Base-by-base conservation (phyloP, 1,140 invertebrate species). In the Thaumetopoea pityocampa region DNA sequence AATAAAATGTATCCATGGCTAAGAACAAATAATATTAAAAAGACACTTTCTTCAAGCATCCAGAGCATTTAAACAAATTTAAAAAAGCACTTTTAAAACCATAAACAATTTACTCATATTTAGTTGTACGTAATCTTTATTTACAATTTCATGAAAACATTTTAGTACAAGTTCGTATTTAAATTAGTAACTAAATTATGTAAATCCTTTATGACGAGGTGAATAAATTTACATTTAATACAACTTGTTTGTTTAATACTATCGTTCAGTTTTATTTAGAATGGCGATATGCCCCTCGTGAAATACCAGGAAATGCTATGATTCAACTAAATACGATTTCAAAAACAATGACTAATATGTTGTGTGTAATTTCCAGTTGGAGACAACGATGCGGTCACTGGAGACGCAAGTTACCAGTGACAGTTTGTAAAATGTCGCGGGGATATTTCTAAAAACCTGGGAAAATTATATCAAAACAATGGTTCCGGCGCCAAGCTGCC, bases 401-500 rank as follows among this genome's bases (percentile, higher is more conserved):
- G 58, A 60, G 57, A 47, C 52, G 59, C 30, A 38, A 47, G 54
- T 62, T 69, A 55, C 45, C 52, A 64, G 60, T 68, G 63, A 64
- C 71, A 68, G 62, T 60, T 71, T 47, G 50, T 60, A 72, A 67
- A 69, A 84, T 81, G 77, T 66, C 57, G 59, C 62, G 60, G 51
- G 59, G 63, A 56, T 78, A 72, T 68, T 73, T 69, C 52, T 35
- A 48, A 54, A 65, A 62, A 59, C 59, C 51, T 51, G 58, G 59
- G 38, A 32, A 57, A 49, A 60, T 52, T 63, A 51, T 52, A 72
- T 50, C 67, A 73, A 64, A 76, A 89, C 79, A 67, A 91, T 91
- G 90, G 89, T 90, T 61, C 89, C 90, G 61, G 88, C 88, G 64
- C 89, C 89, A 49, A 89, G 80, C 48, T 82, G 77, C 43, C 84